Evolutionary conservation across 2,888 invertebrate species (phyloP).

Genomic region (Alviniconcha strummeri): DNA sequence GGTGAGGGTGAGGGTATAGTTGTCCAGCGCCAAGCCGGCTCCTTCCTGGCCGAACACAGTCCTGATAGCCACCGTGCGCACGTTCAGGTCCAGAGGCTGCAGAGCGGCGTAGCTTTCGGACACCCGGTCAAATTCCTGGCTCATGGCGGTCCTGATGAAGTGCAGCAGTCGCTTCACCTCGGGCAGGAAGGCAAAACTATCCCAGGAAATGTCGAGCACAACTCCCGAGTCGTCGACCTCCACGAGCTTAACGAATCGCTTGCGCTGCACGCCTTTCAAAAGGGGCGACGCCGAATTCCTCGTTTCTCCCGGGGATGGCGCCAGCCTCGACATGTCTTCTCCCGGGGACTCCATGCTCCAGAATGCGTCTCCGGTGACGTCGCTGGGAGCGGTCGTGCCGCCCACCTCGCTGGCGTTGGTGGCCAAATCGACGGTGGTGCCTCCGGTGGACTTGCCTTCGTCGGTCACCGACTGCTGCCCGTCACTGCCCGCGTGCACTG

Average conservation of each 20-base stretch:
- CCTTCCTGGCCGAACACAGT: slow-evolving; percentile 29
- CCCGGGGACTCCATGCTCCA: slow-evolving; percentile 16
- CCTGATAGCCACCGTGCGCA: slow-evolving; percentile 25
- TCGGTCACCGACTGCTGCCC: neutral
- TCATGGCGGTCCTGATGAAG: slow-evolving; percentile 24
- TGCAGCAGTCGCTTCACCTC: slow-evolving; percentile 15
- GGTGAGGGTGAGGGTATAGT: slow-evolving; percentile 27
- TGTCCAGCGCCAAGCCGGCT: slow-evolving; percentile 28
- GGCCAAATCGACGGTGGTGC: neutral
- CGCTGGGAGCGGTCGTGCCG: slow-evolving; percentile 6
- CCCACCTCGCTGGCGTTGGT: neutral
- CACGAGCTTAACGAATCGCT: neutral
- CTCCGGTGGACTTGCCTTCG: neutral
- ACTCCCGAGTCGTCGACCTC: slow-evolving; percentile 13
- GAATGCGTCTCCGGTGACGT: slow-evolving; percentile 5
- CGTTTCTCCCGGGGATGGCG: neutral
- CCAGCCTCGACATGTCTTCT: slow-evolving; percentile 10
- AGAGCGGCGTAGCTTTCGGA: slow-evolving; percentile 27
- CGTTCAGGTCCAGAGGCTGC: slow-evolving; percentile 33
- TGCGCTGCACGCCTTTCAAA: neutral
- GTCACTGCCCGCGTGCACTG: neutral
- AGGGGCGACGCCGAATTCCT: neutral
- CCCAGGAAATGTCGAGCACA: slow-evolving; percentile 32
- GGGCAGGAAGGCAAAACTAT: slow-evolving; percentile 31
- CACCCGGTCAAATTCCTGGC: slow-evolving; percentile 29